These are phyloP conservation scores for Dendronephthya gigantea DNA, from an alignment of 64 coral and sea anemone species.

Conservation along the genomic window DNA sequence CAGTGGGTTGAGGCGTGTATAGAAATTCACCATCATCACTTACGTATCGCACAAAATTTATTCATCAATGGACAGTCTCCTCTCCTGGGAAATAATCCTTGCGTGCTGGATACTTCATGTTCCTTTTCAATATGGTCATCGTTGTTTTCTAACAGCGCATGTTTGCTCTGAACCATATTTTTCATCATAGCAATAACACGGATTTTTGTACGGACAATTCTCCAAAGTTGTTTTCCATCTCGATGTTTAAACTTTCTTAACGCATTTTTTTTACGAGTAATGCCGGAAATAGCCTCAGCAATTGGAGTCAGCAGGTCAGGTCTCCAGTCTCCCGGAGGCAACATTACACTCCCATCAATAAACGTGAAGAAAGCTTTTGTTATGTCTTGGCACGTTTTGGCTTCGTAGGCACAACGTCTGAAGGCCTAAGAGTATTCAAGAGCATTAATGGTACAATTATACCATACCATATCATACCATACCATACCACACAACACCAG, in stretches of 20 bases:
- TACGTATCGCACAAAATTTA: background rate
- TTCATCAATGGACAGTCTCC: background rate
- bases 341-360: constrained; percentile 7
- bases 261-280: background rate
- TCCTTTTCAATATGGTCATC: background rate
- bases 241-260: constrained; percentile 1
- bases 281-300: background rate
- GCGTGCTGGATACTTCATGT: background rate
- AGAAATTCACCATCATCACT: background rate
- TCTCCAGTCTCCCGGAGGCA: background rate
- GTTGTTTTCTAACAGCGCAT: background rate
- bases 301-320: constrained; percentile 9
- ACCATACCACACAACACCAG: background rate
- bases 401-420: background rate
- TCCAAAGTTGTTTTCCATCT: background rate
- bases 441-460: background rate
- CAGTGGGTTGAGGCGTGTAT: too few relatives aligned
- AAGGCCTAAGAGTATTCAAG: background rate
- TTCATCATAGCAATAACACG: background rate
- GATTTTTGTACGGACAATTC: background rate
- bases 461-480: background rate
- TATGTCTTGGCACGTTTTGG: background rate
- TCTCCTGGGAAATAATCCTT: background rate
- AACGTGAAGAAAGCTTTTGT: constrained; percentile 4
- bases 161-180: background rate